Evolutionary conservation across 1,140 invertebrate genomes (phyloP), one percentile per base, ranked within the genome.

Genomic region (Lerema accius): DNA sequence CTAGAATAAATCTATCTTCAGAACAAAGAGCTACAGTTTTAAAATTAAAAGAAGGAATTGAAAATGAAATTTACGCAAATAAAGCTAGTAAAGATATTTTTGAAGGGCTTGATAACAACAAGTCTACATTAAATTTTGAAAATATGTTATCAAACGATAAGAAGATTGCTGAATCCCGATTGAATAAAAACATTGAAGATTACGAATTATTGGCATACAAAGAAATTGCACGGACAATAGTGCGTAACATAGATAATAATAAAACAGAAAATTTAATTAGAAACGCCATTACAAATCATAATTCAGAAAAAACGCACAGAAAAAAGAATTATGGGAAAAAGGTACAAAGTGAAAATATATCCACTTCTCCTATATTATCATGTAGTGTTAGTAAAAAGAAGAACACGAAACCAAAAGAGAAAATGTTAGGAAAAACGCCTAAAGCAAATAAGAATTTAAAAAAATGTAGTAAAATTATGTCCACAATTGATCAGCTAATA

Each of bases 141-240:
- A 32, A 32, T 9, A 1, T 9, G 7, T 32, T 9, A 32, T 7
- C 7, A 7, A 7, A 1, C 4, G 28, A 46, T 37, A 14, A 19
- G 10, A 14, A 6, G 17, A 4, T 14, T n/a, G 1, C 4, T 3
- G 7, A 35, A 46, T 11, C n/a, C 0, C 7, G 10, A 6, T 19
- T 16, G 4, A 14, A 46, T 26, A 58, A 58, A 46, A 10, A 4
- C 0, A 19, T 46, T 46, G n/a, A 37, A 7, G 6, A 26, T 6
- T 1, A 11, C 1, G 28, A 58, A 19, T 58, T 58, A 46, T 6
- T 37, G 9, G 14, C 15, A 37, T 58, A 58, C n/a, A 28, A 58
- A 58, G 42, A n/a, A 37, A 58, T 58, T 35, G 55, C 55, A 5
- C 16, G 46, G n/a, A 58, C 55, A 11, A 58, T 58, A 19, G 55